phyloP scores from a whole-genome alignment of 2,113 vertebrate species.

The Tilapia sparmanii region DNA sequence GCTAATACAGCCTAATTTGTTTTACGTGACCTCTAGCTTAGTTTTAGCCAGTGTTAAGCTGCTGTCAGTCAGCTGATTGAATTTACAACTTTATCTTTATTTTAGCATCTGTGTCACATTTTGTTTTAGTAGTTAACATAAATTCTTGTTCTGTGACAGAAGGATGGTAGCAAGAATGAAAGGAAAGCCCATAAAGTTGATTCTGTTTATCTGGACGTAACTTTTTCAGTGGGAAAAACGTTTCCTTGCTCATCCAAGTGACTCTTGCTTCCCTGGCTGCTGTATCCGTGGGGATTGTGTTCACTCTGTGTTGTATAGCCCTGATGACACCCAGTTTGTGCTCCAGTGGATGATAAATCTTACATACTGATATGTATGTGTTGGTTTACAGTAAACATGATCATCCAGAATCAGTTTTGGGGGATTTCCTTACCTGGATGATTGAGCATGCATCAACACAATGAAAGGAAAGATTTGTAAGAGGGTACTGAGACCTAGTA shows the following conservation, averaged over 20 bases:
- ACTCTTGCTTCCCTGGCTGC: background rate
- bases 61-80: background rate
- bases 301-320: background rate
- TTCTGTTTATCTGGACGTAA: background rate
- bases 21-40: background rate
- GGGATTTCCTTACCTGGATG: background rate
- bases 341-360: background rate
- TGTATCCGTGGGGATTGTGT: background rate
- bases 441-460: background rate
- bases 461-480: background rate
- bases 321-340: background rate
- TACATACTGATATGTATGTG: background rate
- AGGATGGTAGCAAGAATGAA: background rate
- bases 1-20: background rate
- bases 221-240: background rate
- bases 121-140: background rate
- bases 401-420: background rate
- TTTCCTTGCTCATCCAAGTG: background rate
- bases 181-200: background rate
- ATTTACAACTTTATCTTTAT: background rate
- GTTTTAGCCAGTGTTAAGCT: background rate
- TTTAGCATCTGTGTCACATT: background rate
- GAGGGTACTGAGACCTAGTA: background rate
- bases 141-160: background rate
- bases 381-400: background rate